Base-by-base conservation (phyloP, 2,797 vertebrate species). In the Typhlichthys eigenmanni region DNA sequence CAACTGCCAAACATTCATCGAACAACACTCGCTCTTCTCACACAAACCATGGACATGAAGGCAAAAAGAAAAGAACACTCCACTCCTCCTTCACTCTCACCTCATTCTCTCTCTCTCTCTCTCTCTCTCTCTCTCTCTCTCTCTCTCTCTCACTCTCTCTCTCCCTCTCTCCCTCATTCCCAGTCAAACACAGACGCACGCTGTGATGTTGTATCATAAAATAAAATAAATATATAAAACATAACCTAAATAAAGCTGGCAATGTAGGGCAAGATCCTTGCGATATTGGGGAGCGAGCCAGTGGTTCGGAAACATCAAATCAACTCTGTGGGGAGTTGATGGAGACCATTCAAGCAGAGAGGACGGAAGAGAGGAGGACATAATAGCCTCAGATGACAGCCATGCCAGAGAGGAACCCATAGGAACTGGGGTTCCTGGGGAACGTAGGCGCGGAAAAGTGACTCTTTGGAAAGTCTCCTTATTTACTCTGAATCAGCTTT, bases 401-500 rank as follows among this genome's bases (percentile, higher is more conserved):
- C 29, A 47, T 85, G 78, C 79, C 79, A 75, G 69, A 38, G 72
- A 64, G 29, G 72, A 79, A 72, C 73, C 78, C 73, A 62, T 76
- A 71, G 77, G 75, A 75, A 74, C 75, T 16, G 43, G 55, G 67
- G 60, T 80, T 76, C 72, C 74, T 72, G 60, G 55, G 74, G 62
- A 78, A 81, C 54, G 79, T 62, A 76, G 68, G 55, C 71, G 63
- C 66, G 66, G 43, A 75, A 68, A 77, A 85, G 68, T 74, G 43
- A 68, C 66, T 56, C 68, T 84, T 76, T 58, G 64, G 60, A 76
- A 85, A 80, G 78, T 82, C 65, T 53, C 76, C 84, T 76, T 71
- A 56, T 72, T 75, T 84, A 76, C 70, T 70, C 67, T 68, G 78
- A 80, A 80, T 85, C 75, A 78, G 84, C 76, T 86, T 83, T 85